These are phyloP conservation scores for Agrilus planipennis DNA, from an alignment of 1,140 invertebrate genomes.

Conservation along the genomic window DNA sequence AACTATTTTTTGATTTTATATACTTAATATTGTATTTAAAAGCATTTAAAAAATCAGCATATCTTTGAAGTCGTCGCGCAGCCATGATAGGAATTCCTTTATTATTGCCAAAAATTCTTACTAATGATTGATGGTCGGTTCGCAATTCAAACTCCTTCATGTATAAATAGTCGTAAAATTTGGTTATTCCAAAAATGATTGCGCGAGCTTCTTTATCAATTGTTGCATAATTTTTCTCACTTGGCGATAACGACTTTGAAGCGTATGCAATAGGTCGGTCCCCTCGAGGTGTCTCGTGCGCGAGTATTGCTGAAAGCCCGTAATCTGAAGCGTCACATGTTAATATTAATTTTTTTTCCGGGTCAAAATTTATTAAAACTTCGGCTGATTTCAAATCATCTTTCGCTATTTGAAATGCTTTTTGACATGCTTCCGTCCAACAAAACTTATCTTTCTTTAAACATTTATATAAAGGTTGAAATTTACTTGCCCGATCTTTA, in stretches of 20 bases:
- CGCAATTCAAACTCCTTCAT: slow-evolving; percentile 35
- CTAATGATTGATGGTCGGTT: slow-evolving; percentile 39
- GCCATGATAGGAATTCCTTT: slow-evolving; percentile 24
- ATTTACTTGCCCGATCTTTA: too few species aligned
- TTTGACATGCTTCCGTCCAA: too few species aligned
- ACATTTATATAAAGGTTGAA: too few species aligned
- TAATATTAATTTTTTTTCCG: slow-evolving; percentile 2
- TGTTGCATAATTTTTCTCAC: slow-evolving; percentile 10
- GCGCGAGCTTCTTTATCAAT: slow-evolving; percentile 40
- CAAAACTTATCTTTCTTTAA: too few species aligned
- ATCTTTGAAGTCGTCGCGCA: slow-evolving; percentile 25
- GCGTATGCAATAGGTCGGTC: slow-evolving; percentile 9
- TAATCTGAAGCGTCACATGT: slow-evolving; percentile 3
- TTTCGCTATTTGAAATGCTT: too few species aligned
- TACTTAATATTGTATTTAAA: slow-evolving; percentile 28
- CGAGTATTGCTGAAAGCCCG: not conserved
- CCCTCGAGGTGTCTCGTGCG: not conserved
- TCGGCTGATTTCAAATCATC: too few species aligned
- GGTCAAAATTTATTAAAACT: slow-evolving; percentile 8
- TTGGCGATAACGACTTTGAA: slow-evolving; percentile 8
- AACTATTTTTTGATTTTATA: slow-evolving; percentile 10
- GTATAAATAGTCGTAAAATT: slow-evolving; percentile 40
- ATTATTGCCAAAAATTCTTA: slow-evolving; percentile 31
- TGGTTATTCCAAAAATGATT: slow-evolving; percentile 38
- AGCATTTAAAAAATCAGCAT: slow-evolving; percentile 22